Conservation (phyloP, 2,113 vertebrate species). For the Calidris pygmaea region DNA sequence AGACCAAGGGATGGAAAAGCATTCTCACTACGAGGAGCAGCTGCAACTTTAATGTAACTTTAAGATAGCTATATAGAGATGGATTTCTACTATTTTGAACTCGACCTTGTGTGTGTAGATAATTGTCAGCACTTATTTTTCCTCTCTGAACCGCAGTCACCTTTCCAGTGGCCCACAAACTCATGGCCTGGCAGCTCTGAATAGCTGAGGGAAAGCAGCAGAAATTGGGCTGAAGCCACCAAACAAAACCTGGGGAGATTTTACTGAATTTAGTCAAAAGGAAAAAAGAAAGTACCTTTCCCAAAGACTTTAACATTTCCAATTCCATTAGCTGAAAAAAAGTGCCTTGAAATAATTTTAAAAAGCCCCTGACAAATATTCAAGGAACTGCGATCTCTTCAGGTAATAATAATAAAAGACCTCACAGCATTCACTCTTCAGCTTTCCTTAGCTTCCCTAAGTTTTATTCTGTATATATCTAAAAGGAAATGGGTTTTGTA, state of each 20-base stretch:
- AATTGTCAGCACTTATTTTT: not conserved
- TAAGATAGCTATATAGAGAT: not conserved
- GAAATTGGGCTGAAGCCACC: not conserved
- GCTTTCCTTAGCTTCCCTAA: not conserved
- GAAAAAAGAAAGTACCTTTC: not conserved
- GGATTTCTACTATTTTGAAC: not conserved
- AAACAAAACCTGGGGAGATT: not conserved
- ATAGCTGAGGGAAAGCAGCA: not conserved
- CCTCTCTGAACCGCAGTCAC: not conserved
- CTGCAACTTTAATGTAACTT: not conserved
- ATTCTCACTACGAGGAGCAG: not conserved
- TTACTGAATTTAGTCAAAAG: not conserved
- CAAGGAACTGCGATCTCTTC: not conserved
- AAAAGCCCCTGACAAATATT: not conserved
- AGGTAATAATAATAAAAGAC: not conserved
- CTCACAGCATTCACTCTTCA: not conserved
- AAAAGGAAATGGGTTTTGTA: not conserved
- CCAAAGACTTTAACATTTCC: not conserved
- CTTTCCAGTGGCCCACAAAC: not conserved
- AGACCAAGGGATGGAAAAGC: not conserved
- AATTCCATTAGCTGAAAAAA: not conserved
- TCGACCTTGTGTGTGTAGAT: not conserved
- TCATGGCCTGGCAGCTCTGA: not conserved
- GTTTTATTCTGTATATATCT: not conserved
- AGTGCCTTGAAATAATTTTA: not conserved